phyloP scores from a whole-genome alignment of 2,797 vertebrate species.

The Cirrhinus molitorella region DNA sequence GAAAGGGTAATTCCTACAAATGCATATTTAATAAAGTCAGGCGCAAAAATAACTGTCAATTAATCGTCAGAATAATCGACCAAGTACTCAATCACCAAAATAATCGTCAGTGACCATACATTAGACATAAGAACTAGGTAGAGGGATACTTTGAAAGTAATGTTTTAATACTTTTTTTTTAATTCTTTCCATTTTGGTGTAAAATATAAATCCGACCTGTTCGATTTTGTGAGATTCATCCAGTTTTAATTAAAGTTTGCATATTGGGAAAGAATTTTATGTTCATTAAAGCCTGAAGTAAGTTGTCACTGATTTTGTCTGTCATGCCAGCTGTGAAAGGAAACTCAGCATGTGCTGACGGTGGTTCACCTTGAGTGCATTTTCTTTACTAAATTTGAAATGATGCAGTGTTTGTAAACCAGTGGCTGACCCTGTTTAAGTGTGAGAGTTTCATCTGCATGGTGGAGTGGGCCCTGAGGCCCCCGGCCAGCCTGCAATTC shows the following conservation, averaged over 20 bases:
- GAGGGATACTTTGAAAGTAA: background rate
- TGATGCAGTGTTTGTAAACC: slow-evolving; percentile 35
- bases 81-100: too few relatives aligned
- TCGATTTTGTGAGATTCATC: background rate
- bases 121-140: background rate
- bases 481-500: slow-evolving; percentile 35
- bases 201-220: background rate
- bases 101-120: too few relatives aligned
- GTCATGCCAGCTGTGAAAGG: background rate
- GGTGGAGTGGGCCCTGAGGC: slow-evolving; percentile 50
- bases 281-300: background rate
- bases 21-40: too few relatives aligned
- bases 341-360: background rate
- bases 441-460: slow-evolving; percentile 50
- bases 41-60: too few relatives aligned
- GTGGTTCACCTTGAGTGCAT: background rate
- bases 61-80: too few relatives aligned
- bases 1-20: too few relatives aligned
- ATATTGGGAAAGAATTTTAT: background rate
- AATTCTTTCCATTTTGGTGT: background rate
- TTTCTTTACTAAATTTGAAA: background rate
- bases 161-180: background rate
- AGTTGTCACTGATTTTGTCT: background rate
- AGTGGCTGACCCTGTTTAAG: slow-evolving; percentile 33
- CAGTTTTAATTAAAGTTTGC: background rate